Evolutionary conservation across 1,140 invertebrate species (phyloP).

Genomic region (Zeugodacus cucurbitae): DNA sequence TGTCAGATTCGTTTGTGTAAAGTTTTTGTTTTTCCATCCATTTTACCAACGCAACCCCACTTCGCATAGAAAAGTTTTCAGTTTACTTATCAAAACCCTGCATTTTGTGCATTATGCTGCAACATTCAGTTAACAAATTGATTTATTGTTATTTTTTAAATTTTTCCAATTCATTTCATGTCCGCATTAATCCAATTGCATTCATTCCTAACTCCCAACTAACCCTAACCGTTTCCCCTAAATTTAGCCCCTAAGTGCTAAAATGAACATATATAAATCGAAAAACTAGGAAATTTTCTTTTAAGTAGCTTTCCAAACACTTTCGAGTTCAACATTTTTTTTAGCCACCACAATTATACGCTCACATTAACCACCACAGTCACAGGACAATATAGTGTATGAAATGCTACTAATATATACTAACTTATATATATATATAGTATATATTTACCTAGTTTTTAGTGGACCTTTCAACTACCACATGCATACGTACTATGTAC

Average conservation of each 20-base stretch:
- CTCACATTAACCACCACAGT: not conserved
- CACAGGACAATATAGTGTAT: not conserved
- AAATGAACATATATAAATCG: not conserved
- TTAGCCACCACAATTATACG: not conserved
- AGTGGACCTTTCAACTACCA: not conserved
- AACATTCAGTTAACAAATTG: not conserved
- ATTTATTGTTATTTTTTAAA: not conserved
- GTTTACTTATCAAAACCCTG: not conserved
- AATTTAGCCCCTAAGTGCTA: not conserved
- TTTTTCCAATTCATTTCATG: too few species aligned
- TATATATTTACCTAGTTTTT: not conserved
- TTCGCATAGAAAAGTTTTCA: not conserved
- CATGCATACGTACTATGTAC: constrained; percentile 19
- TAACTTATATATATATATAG: not conserved
- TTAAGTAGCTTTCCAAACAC: not conserved
- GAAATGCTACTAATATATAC: not conserved
- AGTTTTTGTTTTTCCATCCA: not conserved
- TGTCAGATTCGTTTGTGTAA: not conserved
- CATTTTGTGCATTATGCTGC: not conserved
- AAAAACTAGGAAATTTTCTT: not conserved
- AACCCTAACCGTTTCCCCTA: not conserved
- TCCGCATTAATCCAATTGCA: not conserved
- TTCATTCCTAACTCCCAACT: not conserved
- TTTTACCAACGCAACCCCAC: not conserved
- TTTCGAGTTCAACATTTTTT: not conserved